phyloP scores from a whole-genome alignment of 2,888 invertebrate genomes.

The Gandaritis pyraliata region DNA sequence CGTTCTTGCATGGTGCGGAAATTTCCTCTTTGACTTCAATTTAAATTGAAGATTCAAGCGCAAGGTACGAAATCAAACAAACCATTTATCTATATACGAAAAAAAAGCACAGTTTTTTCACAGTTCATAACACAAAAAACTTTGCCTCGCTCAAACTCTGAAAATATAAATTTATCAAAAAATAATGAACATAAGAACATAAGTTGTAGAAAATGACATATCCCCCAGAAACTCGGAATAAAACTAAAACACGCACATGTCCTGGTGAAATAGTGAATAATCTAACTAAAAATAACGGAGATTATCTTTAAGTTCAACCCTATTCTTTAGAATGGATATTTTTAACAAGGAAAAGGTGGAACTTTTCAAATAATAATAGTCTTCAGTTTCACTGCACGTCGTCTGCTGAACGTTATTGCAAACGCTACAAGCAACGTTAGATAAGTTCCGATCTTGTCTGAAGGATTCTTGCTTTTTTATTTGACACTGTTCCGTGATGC shows the following conservation, averaged over 20 bases:
- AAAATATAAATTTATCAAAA: too few relatives aligned
- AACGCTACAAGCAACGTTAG: slow-evolving; percentile 20
- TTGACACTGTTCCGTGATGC: too few relatives aligned
- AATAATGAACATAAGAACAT: too few relatives aligned
- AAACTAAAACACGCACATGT: too few relatives aligned
- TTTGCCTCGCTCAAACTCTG: too few relatives aligned
- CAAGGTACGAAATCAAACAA: neutral
- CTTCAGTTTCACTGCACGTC: slow-evolving; percentile 25
- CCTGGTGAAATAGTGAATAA: too few relatives aligned
- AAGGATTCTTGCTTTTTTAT: neutral
- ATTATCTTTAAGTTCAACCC: neutral
- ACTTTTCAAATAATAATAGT: slow-evolving; percentile 68
- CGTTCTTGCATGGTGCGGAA: slow-evolving; percentile 12
- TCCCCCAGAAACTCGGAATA: too few relatives aligned
- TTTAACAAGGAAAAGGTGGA: slow-evolving; percentile 48
- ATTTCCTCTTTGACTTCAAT: slow-evolving; percentile 10
- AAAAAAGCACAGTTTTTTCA: neutral
- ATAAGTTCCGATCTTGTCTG: slow-evolving; percentile 13
- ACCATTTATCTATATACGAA: neutral
- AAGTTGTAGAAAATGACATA: too few relatives aligned
- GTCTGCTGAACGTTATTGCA: slow-evolving; percentile 44
- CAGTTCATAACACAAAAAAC: too few relatives aligned
- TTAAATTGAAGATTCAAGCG: slow-evolving; percentile 8
- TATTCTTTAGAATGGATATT: slow-evolving; percentile 5
- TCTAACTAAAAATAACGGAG: neutral